Base-by-base conservation (phyloP, 2,888 invertebrate species). In the Copidosoma aretas region DNA sequence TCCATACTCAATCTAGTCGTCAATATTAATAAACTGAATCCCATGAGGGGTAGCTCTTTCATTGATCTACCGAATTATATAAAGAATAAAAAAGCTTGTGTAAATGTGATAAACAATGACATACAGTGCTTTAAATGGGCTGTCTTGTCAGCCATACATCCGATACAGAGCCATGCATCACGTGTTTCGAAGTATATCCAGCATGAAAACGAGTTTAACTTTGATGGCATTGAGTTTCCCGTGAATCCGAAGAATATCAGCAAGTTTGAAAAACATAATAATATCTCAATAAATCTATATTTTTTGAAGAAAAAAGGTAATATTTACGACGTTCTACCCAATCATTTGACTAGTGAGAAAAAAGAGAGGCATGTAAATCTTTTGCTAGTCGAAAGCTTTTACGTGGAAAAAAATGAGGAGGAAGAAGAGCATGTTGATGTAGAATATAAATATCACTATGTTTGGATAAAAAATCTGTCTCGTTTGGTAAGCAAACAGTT, bases 81-180 rank as follows among this genome's bases (percentile, higher is more conserved):
- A 10, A 19, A 41, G 63, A 10, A 76, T 32, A 8, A 32, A 32
- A 32, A 5, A 32, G 32, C 32, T 32, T 32, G 32, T 8, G 3
- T 32, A 5, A 32, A 32, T 8, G 8, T 32, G 8, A 8, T 5
- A 32, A 32, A 32, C 8, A 32, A 32, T 32, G 32, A 76, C 68
- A 52, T 68, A n/a, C 71, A 68, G 52, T 79, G 76, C 46, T 77
- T 77, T 52, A 72, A 73, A 52, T 77, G 76, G 76, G 71, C 74
- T 8, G 59, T 78, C 43, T 60, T 74, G 14, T 75, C 76, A 1
- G 75, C 74, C 12, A 52, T 79, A n/a, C 62, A 73, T 71, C 72
- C 74, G 0, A 60, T 14, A 19, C 15, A 41, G 21, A 22, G 4
- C 3, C 2, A 75, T 70, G 25, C 62, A 8, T 12, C 70, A 19